phyloP scores from a whole-genome alignment of 2,888 invertebrate species.

The Calameuta filiformis region DNA sequence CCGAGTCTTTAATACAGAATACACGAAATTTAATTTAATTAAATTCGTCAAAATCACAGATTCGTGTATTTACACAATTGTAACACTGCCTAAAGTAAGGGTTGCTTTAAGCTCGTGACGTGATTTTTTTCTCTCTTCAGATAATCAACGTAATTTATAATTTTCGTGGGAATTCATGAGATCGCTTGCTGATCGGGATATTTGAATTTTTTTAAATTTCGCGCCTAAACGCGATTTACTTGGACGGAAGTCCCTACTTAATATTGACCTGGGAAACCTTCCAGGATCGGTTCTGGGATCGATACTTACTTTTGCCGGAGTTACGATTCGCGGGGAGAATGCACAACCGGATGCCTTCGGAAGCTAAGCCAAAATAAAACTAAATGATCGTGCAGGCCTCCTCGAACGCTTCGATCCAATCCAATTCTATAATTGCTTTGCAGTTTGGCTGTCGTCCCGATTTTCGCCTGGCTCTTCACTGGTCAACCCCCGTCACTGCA shows the following conservation, averaged over 20 bases:
- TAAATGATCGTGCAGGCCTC: conserved; percentile 53
- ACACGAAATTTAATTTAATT: neutral
- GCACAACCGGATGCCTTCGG: conserved; percentile 63
- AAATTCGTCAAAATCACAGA: neutral
- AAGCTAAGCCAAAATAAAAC: conserved; percentile 65
- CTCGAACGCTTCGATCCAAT: conserved; percentile 53
- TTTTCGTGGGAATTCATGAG: neutral
- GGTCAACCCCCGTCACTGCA: conserved; percentile 48
- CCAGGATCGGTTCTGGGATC: neutral
- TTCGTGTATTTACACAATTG: neutral
- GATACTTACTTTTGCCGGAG: conserved; percentile 15
- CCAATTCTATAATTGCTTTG: conserved; percentile 64
- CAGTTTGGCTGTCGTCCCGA: conserved; percentile 63
- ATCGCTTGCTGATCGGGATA: neutral
- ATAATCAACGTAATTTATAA: neutral
- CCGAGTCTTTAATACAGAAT: neutral
- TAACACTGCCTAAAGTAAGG: neutral
- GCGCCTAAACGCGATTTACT: neutral
- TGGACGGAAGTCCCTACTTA: neutral
- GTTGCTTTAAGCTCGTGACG: neutral
- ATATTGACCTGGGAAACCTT: neutral
- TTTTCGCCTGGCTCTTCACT: conserved; percentile 46
- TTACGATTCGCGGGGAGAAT: conserved; percentile 44
- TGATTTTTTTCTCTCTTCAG: neutral
- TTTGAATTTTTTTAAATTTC: neutral